A percentile compares a stretch with the other conserved stretches of the same genome.
Conservation (phyloP, 2,797 vertebrate genomes). For the Rhinophrynus dorsalis region DNA sequence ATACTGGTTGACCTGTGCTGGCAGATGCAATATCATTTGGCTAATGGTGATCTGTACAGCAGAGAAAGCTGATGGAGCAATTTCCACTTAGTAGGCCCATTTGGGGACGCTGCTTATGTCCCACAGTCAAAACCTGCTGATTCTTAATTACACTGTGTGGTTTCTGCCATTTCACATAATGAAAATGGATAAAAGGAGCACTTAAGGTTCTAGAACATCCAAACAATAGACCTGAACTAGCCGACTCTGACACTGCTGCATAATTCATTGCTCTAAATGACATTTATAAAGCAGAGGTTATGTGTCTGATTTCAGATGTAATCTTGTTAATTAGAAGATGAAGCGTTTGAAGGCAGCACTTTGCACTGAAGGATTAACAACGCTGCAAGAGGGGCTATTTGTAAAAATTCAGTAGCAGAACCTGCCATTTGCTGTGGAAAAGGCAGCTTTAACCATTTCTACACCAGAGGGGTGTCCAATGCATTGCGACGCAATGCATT, state of each 20-base stretch:
- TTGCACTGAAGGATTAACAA: background rate
- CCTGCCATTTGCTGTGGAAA: no score
- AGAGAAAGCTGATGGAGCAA: no score
- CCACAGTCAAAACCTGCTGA: background rate
- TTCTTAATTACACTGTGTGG: background rate
- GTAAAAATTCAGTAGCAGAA: no score
- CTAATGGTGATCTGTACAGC: no score
- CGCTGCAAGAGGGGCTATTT: background rate
- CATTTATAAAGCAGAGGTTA: constrained; percentile 1
- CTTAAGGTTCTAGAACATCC: background rate
- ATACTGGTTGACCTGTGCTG: no score
- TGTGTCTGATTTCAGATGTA: constrained; percentile 8
- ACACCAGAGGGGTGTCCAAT: no score
- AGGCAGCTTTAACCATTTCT: no score
- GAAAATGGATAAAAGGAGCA: background rate
- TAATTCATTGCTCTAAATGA: background rate
- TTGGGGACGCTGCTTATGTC: no score
- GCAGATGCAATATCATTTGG: no score
- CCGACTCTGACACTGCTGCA: background rate
- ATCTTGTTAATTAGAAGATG: constrained; percentile 32
- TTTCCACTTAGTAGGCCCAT: no score
- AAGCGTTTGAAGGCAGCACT: background rate
- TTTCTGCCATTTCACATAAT: background rate
- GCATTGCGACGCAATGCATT: no score
- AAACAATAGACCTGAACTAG: no score